Evolutionary conservation across 2,113 vertebrate genomes (phyloP), one percentile per base, ranked within the genome.

Genomic region (Burhinus oedicnemus): DNA sequence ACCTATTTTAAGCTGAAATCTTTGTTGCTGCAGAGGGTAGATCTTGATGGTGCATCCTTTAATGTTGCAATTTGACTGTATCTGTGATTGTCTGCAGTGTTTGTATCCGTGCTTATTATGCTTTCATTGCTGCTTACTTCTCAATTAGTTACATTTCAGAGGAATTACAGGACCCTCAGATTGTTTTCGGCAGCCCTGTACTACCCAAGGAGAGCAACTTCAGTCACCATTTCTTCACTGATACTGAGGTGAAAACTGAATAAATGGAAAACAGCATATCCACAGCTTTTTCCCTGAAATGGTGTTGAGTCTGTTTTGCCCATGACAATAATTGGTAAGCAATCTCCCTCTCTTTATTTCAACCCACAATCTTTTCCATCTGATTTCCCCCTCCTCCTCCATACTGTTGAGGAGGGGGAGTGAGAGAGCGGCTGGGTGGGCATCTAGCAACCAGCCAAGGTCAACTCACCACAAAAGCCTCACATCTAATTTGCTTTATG

Each of bases 281-380:
- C 12, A 32, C 16, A 45, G 9, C 1, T 49, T 90, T 93, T 55
- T 6, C 9, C 6, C 22, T 66, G 26, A 32, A 72, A 91, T 60
- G 8, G 5, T 45, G 4, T 65, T 0, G 0, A 36, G 20, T 68
- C 15, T 81, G 4, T 82, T 91, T 87, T 68, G 3, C 5, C 23
- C 32, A 13, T 55, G n/a, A 42, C 8, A 58, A 19, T 64, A 79
- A 29, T 4, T 27, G 32, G 2, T 19, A 58, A 55, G 23, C 26
- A 6, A 74, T 15, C 9, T 30, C 20, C 21, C 25, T 61, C 26
- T 66, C 36, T 79, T 45, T 40, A 30, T 77, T 89, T 89, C 8
- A 61, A 61, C 6, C 1, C 4, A 27, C 11, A 62, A 15, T 6
- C 0, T 75, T 66, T 91, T 90, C 55, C 21, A 68, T 3, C 7